phyloP scores from a whole-genome alignment of 2,888 invertebrate genomes.

The Hypolimnas misippus region DNA sequence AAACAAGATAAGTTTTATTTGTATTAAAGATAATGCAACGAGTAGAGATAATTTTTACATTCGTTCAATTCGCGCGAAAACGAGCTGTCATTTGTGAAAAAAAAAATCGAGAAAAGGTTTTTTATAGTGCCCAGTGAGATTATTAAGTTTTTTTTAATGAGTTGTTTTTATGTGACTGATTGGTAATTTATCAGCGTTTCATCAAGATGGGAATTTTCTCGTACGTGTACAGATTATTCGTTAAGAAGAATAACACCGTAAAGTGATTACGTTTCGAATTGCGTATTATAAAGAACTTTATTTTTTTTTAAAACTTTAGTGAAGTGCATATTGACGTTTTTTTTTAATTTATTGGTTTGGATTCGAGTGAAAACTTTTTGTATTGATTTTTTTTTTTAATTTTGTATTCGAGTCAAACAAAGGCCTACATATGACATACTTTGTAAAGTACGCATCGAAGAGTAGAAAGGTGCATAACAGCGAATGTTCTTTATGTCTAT shows the following conservation, averaged over 20 bases:
- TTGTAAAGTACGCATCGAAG: conserved; percentile 60
- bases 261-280: conserved; percentile 31
- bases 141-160: not conserved
- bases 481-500: conserved; percentile 66
- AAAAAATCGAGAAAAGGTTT: not conserved
- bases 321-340: conserved; percentile 26
- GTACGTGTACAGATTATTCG: conserved; percentile 76
- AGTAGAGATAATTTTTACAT: not conserved
- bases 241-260: conserved; percentile 63
- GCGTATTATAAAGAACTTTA: not conserved
- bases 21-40: too few species aligned
- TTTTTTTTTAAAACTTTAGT: conserved; percentile 16
- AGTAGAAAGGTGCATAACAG: conserved; percentile 71
- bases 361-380: conserved; percentile 10
- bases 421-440: conserved; percentile 81
- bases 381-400: conserved; percentile 8
- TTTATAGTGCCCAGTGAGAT: not conserved
- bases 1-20: not conserved
- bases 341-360: conserved; percentile 3
- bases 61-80: not conserved
- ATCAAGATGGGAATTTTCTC: conserved; percentile 75
- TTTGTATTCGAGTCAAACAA: conserved; percentile 46
- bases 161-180: not conserved
- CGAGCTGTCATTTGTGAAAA: not conserved
- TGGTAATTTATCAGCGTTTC: conserved; percentile 13